Evolutionary conservation across 1,140 invertebrate species (phyloP).

Genomic region (Periplaneta americana): DNA sequence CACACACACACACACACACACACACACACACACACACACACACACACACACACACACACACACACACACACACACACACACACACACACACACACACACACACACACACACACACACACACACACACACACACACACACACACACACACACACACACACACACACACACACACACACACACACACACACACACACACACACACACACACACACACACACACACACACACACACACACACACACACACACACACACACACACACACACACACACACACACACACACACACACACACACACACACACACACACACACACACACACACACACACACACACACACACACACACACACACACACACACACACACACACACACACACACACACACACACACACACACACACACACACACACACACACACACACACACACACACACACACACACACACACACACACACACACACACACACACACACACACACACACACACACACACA

Average conservation of each 20-base stretch:
- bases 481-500: slow-evolving; percentile 13
- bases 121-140: too few species aligned
- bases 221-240: background rate
- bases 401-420: slow-evolving; percentile 19
- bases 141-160: too few species aligned
- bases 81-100: too few species aligned
- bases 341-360: slow-evolving; percentile 24
- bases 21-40: too few species aligned
- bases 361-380: slow-evolving; percentile 20
- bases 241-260: slow-evolving; percentile 19
- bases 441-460: slow-evolving; percentile 20
- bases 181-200: too few species aligned
- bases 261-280: slow-evolving; percentile 27
- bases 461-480: slow-evolving; percentile 20
- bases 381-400: slow-evolving; percentile 19
- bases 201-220: too few species aligned
- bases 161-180: too few species aligned
- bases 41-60: too few species aligned
- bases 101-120: too few species aligned
- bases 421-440: slow-evolving; percentile 19
- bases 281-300: slow-evolving; percentile 27
- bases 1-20: too few species aligned
- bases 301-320: slow-evolving; percentile 11
- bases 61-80: too few species aligned
- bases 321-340: slow-evolving; percentile 23